Evolutionary conservation across 2,113 vertebrate species (phyloP).

Genomic region (mouse (Mus musculus)): GRCm39 chr1:159473501-159474000

Average conservation of each 20-base stretch:
- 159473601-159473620: background rate
- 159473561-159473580: constrained; percentile 23
- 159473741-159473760: constrained; percentile 28
- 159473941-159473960: background rate
- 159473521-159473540: background rate
- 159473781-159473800: background rate
- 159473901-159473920: background rate
- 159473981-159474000: background rate
- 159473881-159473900: background rate
- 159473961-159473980: no score
- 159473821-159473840: constrained; percentile 10
- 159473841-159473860: background rate
- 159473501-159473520: background rate
- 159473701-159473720: constrained; percentile 23
- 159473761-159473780: background rate
- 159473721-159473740: background rate
- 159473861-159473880: background rate
- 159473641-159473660: background rate
- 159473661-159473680: constrained; percentile 48
- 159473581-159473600: constrained; percentile 25
- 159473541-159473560: background rate
- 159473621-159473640: constrained; percentile 43
- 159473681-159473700: constrained; percentile 5
- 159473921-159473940: background rate
- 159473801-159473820: background rate